Evolutionary conservation across 2,888 invertebrate genomes (phyloP).

Genomic region (Danaus chrysippus): DNA sequence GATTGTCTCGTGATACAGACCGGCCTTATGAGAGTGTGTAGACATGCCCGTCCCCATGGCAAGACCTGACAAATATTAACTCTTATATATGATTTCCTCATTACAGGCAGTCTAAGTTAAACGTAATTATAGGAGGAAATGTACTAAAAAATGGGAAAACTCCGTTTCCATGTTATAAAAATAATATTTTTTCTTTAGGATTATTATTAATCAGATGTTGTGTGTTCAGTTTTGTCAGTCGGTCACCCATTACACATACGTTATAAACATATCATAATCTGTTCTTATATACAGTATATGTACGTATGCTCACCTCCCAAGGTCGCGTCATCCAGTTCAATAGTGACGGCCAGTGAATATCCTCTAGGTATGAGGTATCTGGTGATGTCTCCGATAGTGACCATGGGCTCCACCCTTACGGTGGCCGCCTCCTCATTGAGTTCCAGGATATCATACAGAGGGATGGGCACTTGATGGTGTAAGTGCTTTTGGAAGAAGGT

Average conservation of each 20-base stretch:
- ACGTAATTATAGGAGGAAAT: no score
- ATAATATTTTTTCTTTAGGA: no score
- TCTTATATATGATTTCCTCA: background rate
- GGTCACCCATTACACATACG: no score
- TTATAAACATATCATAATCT: no score
- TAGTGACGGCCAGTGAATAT: constrained; percentile 83
- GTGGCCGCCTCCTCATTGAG: constrained; percentile 78
- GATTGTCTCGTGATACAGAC: constrained; percentile 83
- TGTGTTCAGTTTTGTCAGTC: no score
- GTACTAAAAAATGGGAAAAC: no score
- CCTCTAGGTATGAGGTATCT: constrained; percentile 81
- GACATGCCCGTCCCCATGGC: constrained; percentile 87
- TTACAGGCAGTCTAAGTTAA: no score
- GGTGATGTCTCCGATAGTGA: constrained; percentile 82
- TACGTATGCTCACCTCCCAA: constrained; percentile 70
- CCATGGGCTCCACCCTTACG: constrained; percentile 83
- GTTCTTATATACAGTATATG: no score
- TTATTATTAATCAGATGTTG: no score
- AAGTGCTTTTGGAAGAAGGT: constrained; percentile 82
- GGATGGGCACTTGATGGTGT: constrained; percentile 81
- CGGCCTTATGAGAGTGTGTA: constrained; percentile 84
- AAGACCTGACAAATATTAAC: constrained; percentile 59
- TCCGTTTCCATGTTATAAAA: no score
- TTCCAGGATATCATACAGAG: constrained; percentile 80
- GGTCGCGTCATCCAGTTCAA: constrained; percentile 84